phyloP scores from a whole-genome alignment of 2,113 vertebrate species.

The Atractosteus spatula region DNA sequence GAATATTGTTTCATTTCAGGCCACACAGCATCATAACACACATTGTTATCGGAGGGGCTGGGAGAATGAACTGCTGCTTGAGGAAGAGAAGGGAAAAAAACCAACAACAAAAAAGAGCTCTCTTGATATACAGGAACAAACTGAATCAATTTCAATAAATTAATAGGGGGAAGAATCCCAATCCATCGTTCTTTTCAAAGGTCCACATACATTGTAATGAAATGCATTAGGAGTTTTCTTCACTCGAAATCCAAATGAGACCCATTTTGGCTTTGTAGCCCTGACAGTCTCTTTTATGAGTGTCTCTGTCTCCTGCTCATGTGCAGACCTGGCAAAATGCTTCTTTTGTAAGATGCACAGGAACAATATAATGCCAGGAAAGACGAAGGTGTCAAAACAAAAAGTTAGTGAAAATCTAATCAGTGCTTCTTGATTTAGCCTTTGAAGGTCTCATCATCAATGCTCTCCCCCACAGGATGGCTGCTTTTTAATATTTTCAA shows the following conservation, averaged over 20 bases:
- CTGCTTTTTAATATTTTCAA: conserved; percentile 80
- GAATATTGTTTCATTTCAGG: conserved; percentile 56
- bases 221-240: conserved; percentile 81
- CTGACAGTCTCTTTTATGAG: conserved; percentile 81
- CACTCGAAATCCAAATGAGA: conserved; percentile 82
- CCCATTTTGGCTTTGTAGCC: conserved; percentile 79
- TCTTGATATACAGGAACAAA: conserved; percentile 70
- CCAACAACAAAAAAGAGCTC: conserved; percentile 29
- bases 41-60: conserved; percentile 57
- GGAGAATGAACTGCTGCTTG: background rate
- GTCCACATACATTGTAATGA: conserved; percentile 79
- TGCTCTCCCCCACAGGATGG: conserved; percentile 73
- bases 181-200: conserved; percentile 76
- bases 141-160: conserved; percentile 82
- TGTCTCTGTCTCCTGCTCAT: conserved; percentile 79
- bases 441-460: conserved; percentile 85
- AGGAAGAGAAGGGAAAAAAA: conserved; percentile 5
- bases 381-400: conserved; percentile 85
- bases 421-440: conserved; percentile 88
- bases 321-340: conserved; percentile 82
- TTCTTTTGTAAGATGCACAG: conserved; percentile 84
- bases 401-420: conserved; percentile 89
- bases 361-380: conserved; percentile 88
- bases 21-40: conserved; percentile 58
- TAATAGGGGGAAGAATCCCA: conserved; percentile 76